Evolutionary conservation across 2,113 vertebrate genomes (phyloP).

Genomic region (Myocastor coypus): DNA sequence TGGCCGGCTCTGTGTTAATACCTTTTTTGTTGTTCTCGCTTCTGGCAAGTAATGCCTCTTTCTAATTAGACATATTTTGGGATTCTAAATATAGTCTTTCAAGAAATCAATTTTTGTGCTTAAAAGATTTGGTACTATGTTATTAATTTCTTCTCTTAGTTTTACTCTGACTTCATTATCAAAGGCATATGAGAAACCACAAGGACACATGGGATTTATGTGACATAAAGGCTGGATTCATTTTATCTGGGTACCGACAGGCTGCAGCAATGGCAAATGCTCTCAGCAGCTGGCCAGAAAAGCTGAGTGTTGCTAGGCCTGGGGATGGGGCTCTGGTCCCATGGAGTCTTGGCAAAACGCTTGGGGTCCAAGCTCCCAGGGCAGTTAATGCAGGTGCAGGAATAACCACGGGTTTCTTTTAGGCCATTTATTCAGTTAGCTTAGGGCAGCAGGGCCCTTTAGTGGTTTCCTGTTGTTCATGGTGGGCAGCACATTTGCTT

Average conservation of each 20-base stretch:
- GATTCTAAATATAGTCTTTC: neutral
- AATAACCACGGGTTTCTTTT: neutral
- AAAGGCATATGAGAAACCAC: neutral
- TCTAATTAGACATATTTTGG: neutral
- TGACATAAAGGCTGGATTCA: neutral
- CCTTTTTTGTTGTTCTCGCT: neutral
- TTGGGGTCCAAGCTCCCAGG: neutral
- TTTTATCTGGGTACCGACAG: neutral
- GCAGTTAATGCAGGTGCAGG: no score
- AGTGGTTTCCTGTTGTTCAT: neutral
- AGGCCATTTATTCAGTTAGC: neutral
- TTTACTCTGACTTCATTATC: neutral
- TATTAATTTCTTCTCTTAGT: neutral
- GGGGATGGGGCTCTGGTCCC: neutral
- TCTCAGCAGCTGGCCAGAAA: neutral
- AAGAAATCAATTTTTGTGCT: neutral
- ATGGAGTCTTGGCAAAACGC: neutral
- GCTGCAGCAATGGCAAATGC: neutral
- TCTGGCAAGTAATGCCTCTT: neutral
- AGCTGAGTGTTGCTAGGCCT: neutral
- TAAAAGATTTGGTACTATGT: neutral
- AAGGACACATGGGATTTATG: neutral
- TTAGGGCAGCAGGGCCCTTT: neutral
- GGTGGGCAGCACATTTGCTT: neutral
- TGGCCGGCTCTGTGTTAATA: neutral